Percentiles rank a stretch among this genome's conserved stretches.
Conservation (phyloP, 2,113 vertebrate species). For the Psephotus haematonotus region DNA sequence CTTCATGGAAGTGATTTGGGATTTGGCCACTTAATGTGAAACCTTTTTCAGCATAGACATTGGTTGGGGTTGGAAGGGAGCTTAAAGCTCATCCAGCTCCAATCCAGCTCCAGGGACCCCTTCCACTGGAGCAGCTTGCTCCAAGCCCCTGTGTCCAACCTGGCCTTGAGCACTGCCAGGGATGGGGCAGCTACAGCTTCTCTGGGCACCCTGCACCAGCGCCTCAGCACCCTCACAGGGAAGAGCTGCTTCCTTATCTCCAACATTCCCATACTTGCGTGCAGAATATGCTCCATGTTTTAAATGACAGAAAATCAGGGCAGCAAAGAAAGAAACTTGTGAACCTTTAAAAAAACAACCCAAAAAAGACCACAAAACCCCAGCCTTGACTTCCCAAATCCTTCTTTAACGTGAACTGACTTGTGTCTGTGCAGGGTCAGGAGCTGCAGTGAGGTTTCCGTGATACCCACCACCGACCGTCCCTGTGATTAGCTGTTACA, state of each 20-base stretch:
- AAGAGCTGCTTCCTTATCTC: neutral
- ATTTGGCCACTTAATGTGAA: neutral
- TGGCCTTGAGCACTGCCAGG: too few species aligned
- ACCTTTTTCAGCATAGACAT: neutral
- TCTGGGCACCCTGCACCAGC: neutral
- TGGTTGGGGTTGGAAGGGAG: neutral
- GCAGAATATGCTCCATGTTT: neutral
- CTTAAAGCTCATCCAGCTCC: neutral
- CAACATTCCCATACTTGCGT: accelerated
- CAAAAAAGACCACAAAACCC: neutral
- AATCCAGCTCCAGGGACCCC: neutral
- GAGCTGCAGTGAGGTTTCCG: neutral
- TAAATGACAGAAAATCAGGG: neutral
- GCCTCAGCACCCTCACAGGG: neutral
- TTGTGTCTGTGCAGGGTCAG: neutral
- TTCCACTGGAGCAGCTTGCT: neutral
- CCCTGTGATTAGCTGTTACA: accelerated
- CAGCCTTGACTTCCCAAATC: too few species aligned
- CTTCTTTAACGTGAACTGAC: neutral
- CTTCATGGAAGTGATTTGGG: neutral
- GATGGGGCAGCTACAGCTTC: neutral
- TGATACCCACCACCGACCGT: accelerated
- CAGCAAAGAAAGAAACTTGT: neutral
- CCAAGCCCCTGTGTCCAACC: too few species aligned
- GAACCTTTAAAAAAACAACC: neutral